Evolutionary conservation across 2,113 vertebrate genomes (phyloP), one percentile per base, ranked within the genome.

Genomic region (Rhineura floridana): DNA sequence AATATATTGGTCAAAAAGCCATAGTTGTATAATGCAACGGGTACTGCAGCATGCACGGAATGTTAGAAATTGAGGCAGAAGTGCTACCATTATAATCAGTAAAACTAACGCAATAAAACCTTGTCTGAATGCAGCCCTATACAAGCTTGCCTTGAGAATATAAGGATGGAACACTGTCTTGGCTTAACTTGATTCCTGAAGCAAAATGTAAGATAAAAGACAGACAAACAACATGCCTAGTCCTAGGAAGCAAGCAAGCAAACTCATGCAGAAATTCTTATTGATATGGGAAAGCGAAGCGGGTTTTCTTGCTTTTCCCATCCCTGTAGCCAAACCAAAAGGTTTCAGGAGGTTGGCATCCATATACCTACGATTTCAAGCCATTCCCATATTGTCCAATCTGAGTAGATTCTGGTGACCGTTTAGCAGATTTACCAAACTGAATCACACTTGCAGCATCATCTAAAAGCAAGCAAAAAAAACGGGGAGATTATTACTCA

Each of bases 341-440:
- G 30, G 1, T 1, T 39, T 88, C 33, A 83, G 87, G 59, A 90
- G 87, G 78, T 11, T 87, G 88, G 87, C 77, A 89, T 85, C 88
- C 79, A 78, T 89, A 93, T 91, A 97, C 99, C 96, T 98, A 99
- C 99, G 99, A 99, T 98, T 99, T 99, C 89, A 99, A 96, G 84
- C 99, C 99, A 23, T 99, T 99, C 91, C 99, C 99, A 89, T 99
- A 99, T 92, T 99, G 98, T 88, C 99, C 99, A 2, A 99, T 99
- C 89, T 99, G 99, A 69, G 98, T 99, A 11, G 98, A 99, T 93
- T 99, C 99, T 0, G 98, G 98, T 4, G 98, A 98, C 30, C 98
- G 96, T 93, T 99, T 99, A 96, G 97, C 98, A 46, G 99, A 99
- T 95, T 99, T 99, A 89, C 99, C 99, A 95, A 99, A 99, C 91